phyloP scores from a whole-genome alignment of 1,140 invertebrate genomes.

The Macrosteles quadrilineatus region DNA sequence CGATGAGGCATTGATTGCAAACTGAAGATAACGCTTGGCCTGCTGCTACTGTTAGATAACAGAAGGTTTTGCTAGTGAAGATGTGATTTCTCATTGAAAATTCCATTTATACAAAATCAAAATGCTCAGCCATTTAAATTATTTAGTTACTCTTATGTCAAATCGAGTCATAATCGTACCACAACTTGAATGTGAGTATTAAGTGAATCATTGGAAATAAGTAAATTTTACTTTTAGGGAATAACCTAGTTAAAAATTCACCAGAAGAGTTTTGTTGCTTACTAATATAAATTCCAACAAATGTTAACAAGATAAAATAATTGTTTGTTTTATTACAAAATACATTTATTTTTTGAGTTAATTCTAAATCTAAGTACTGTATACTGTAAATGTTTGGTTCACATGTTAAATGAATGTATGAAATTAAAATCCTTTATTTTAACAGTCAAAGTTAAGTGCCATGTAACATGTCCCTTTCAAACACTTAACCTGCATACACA shows the following conservation, averaged over 20 bases:
- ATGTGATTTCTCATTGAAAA: too few relatives aligned
- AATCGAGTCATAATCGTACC: neutral
- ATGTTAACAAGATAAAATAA: neutral
- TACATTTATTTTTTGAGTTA: neutral
- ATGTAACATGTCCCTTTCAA: too few relatives aligned
- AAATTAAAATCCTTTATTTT: too few relatives aligned
- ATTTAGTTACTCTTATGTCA: neutral
- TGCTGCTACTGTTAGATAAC: too few relatives aligned
- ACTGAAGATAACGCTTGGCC: too few relatives aligned
- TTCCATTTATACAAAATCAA: neutral
- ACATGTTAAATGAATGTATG: too few relatives aligned
- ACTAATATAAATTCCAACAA: neutral
- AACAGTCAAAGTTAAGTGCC: too few relatives aligned
- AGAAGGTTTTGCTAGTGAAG: too few relatives aligned
- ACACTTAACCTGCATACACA: too few relatives aligned
- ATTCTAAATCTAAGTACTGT: neutral
- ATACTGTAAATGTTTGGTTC: too few relatives aligned
- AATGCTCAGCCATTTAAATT: constrained; percentile 1
- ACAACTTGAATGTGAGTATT: neutral
- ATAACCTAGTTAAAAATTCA: neutral
- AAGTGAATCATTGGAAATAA: neutral
- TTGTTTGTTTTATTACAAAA: neutral
- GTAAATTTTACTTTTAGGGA: neutral
- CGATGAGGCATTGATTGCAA: too few relatives aligned
- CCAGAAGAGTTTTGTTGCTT: neutral